These are phyloP conservation scores for Phortica variegata DNA, from an alignment of 1,140 invertebrate genomes.

Conservation along the genomic window DNA sequence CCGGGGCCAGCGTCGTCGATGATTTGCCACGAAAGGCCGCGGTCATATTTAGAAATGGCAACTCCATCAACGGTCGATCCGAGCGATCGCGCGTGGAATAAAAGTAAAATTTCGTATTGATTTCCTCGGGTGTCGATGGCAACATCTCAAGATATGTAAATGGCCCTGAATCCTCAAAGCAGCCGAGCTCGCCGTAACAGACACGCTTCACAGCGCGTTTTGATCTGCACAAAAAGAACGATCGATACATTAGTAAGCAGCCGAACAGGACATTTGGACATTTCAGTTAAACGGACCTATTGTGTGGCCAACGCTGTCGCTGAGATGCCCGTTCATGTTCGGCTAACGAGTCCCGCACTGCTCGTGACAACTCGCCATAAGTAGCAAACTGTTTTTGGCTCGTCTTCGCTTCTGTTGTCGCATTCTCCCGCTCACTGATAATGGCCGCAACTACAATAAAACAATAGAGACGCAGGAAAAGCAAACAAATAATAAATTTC, in stretches of 20 bases:
- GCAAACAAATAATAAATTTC: constrained; percentile 11
- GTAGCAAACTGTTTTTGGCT: constrained; percentile 10
- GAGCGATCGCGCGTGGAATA: constrained; percentile 66
- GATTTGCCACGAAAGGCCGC: constrained; percentile 52
- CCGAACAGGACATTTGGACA: too few species aligned
- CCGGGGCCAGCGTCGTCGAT: neutral
- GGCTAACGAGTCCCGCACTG: constrained; percentile 34
- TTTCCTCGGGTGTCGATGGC: constrained; percentile 83
- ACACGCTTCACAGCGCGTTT: constrained; percentile 72
- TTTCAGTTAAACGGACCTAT: too few species aligned
- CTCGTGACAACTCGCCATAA: constrained; percentile 34
- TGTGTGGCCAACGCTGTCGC: constrained; percentile 14
- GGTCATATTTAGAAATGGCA: constrained; percentile 69
- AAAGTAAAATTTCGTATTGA: constrained; percentile 76
- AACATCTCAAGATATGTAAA: constrained; percentile 90
- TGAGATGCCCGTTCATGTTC: constrained; percentile 30
- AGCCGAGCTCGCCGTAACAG: constrained; percentile 90
- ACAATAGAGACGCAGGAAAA: constrained; percentile 14
- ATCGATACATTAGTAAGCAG: too few species aligned
- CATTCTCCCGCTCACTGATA: neutral
- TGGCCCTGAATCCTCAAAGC: constrained; percentile 87
- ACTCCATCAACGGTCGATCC: constrained; percentile 65
- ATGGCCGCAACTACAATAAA: neutral
- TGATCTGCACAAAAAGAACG: constrained; percentile 33
- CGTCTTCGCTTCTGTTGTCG: constrained; percentile 8